Evolutionary conservation across 2,797 vertebrate species (phyloP), one percentile per base, ranked within the genome.

Genomic region (Sparus aurata): DNA sequence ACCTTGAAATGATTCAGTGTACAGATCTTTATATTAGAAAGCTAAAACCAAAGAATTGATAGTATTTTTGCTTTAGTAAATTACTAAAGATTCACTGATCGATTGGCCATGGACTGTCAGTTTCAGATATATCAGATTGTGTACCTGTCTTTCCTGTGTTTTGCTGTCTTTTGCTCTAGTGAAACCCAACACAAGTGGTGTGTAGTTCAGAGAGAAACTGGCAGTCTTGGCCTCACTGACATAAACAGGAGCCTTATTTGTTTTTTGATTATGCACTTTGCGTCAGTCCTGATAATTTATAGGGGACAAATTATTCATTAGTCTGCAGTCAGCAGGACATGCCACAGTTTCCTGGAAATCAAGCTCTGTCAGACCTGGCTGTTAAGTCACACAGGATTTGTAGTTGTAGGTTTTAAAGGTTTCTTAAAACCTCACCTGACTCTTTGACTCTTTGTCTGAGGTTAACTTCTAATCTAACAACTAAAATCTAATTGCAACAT

Each of bases 181-280:
- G 16, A 52, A 75, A 79, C 22, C 60, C 67, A 46, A 47, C 54
- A 69, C 72, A 84, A 46, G 30, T 38, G 34, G 34, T 81, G 68
- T 74, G 53, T 38, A 54, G 45, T 46, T 75, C 25, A 53, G 53
- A 64, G 47, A 47, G 41, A 55, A 80, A 59, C 59, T 27, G 54
- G 43, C 41, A 68, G 60, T 22, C 76, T 64, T 65, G 69, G 34
- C 73, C 38, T 57, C 43, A 23, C 11, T n/a, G 9, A 73, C 68
- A 30, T 27, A 79, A 73, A 79, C 76, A 76, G 65, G 3, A 50
- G 53, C 75, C 41, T 16, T 82, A 58, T 87, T 85, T 81, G 65
- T 80, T 86, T 88, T 81, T 71, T 86, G 66, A 82, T 85, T 55
- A 57, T 55, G 15, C 16, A 23, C 53, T 30, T 64, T 78, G 75